Conservation (phyloP, 2,113 vertebrate species). For the Patagioenas fasciata region DNA sequence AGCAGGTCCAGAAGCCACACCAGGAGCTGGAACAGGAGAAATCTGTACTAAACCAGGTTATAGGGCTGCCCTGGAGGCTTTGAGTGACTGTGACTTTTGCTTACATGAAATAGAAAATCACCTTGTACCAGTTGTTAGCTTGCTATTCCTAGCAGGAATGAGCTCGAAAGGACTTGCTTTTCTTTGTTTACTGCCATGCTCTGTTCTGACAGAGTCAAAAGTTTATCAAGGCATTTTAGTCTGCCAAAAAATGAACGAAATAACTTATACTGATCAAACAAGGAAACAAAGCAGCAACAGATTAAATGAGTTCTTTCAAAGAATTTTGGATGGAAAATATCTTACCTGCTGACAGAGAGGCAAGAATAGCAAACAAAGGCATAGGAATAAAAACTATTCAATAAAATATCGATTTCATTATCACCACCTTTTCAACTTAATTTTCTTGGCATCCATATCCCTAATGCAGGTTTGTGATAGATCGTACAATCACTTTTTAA, state of each 20-base stretch:
- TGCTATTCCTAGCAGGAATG: slow-evolving; percentile 4
- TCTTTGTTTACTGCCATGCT: slow-evolving; percentile 38
- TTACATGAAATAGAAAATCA: slow-evolving; percentile 39
- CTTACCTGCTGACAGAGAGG: slow-evolving; percentile 37
- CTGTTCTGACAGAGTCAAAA: slow-evolving; percentile 23
- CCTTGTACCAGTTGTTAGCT: background rate
- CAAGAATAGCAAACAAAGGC: slow-evolving; percentile 63
- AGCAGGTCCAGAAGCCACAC: background rate
- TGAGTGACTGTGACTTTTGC: slow-evolving; percentile 26
- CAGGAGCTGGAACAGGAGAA: background rate
- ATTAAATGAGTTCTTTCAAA: slow-evolving; percentile 21
- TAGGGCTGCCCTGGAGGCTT: background rate
- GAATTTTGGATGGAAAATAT: slow-evolving; percentile 28
- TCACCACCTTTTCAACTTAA: slow-evolving; percentile 65
- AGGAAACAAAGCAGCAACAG: background rate
- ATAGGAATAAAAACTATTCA: slow-evolving; percentile 68
- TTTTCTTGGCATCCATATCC: slow-evolving; percentile 61
- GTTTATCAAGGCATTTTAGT: slow-evolving; percentile 49
- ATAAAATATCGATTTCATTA: slow-evolving; percentile 71
- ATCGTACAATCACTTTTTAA: slow-evolving; percentile 73
- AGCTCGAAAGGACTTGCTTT: slow-evolving; percentile 2
- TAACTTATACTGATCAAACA: slow-evolving; percentile 15
- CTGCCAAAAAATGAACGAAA: slow-evolving; percentile 27
- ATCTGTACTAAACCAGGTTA: background rate
- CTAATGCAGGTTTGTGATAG: slow-evolving; percentile 66